These are phyloP conservation scores for Anoplolepis gracilipes DNA, from an alignment of 1,140 invertebrate species.

Conservation along the genomic window DNA sequence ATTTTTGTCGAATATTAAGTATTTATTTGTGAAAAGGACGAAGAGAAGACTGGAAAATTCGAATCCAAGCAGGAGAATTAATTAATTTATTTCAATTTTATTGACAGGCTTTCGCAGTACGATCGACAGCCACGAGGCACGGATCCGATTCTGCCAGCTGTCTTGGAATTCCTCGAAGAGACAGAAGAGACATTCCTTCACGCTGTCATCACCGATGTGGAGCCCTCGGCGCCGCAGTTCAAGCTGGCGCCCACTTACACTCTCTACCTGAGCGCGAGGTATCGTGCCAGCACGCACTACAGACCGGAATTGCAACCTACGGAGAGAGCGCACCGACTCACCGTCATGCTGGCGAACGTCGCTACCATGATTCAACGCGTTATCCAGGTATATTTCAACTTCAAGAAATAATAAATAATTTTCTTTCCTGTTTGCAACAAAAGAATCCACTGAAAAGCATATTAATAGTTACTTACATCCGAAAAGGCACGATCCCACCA, in stretches of 20 bases:
- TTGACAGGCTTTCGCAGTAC: constrained; percentile 85
- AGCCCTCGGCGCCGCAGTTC: constrained; percentile 93
- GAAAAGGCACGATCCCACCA: too few species aligned
- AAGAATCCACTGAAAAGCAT: too few species aligned
- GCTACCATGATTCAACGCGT: constrained; percentile 94
- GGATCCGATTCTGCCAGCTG: constrained; percentile 97
- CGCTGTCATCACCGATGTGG: constrained; percentile 94
- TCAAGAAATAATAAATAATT: background rate
- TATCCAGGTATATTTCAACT: constrained; percentile 90
- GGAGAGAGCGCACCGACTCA: constrained; percentile 95
- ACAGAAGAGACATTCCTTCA: constrained; percentile 96
- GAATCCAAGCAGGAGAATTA: background rate
- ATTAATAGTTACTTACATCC: background rate
- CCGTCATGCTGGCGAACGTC: constrained; percentile 95
- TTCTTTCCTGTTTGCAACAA: background rate
- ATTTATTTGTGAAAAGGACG: background rate
- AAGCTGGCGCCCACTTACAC: constrained; percentile 97
- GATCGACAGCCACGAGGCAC: constrained; percentile 88
- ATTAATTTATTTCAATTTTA: background rate
- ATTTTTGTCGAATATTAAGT: too few species aligned
- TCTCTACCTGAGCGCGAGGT: constrained; percentile 96
- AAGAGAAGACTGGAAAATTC: background rate
- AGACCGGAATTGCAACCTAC: constrained; percentile 95
- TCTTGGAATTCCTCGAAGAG: constrained; percentile 97
- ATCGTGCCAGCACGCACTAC: constrained; percentile 97